Conservation (phyloP, 2,797 vertebrate species). For the Salarias fasciatus region DNA sequence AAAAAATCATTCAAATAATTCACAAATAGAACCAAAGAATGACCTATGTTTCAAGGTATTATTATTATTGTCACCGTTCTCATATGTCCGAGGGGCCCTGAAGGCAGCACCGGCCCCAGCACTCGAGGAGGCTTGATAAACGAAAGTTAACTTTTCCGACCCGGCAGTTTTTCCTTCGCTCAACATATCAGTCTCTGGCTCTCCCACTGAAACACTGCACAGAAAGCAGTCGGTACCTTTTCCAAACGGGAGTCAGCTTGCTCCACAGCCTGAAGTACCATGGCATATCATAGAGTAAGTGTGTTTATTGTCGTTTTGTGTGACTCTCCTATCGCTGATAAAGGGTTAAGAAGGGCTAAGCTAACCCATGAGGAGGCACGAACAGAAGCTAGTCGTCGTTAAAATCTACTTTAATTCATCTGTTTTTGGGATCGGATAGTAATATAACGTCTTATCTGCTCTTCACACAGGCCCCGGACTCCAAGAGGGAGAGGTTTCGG, state of each 20-base stretch:
- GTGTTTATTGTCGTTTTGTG: neutral
- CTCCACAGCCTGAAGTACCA: conserved; percentile 11
- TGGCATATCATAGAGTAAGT: conserved; percentile 80
- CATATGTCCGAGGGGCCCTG: neutral
- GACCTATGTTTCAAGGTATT: too few species aligned
- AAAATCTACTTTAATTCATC: too few species aligned
- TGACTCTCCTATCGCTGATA: neutral
- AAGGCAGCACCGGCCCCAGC: conserved; percentile 33
- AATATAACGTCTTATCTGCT: neutral
- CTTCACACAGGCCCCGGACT: conserved; percentile 85
- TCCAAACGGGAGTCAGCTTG: too few species aligned
- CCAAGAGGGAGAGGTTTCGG: conserved; percentile 94
- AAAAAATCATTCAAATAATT: too few species aligned
- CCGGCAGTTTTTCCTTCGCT: too few species aligned
- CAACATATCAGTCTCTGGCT: too few species aligned
- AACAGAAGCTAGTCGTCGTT: too few species aligned
- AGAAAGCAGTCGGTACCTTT: too few species aligned
- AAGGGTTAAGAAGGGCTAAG: neutral
- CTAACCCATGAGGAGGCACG: too few species aligned
- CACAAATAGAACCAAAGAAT: too few species aligned
- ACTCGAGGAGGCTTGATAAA: conserved; percentile 11
- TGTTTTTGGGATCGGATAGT: too few species aligned
- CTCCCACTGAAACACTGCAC: too few species aligned
- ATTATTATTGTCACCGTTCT: neutral
- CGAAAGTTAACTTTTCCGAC: conserved; percentile 53